Conservation (phyloP, 2,888 invertebrate genomes). For the Archips crataeganus region DNA sequence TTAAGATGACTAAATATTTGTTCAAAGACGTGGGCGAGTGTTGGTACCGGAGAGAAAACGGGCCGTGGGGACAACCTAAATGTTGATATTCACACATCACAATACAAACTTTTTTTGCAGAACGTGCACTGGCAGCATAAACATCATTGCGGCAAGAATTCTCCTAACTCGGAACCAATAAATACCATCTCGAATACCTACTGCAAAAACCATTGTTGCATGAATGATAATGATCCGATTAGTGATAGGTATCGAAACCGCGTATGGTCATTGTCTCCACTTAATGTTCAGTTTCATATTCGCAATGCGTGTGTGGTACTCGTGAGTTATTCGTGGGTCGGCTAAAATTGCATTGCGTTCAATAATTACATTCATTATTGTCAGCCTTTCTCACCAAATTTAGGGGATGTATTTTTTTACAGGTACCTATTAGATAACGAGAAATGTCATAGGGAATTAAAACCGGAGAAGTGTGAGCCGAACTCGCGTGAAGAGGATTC, state of each 20-base stretch:
- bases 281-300: constrained; percentile 10
- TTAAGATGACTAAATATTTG: constrained; percentile 78
- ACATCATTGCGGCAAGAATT: constrained; percentile 56
- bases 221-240: constrained; percentile 76
- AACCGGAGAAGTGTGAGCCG: too few species aligned
- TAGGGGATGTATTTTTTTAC: too few species aligned
- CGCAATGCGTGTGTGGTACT: constrained; percentile 2
- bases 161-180: constrained; percentile 61
- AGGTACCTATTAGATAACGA: too few species aligned
- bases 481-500: neutral
- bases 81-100: constrained; percentile 76
- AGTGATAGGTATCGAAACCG: constrained; percentile 54
- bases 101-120: constrained; percentile 77
- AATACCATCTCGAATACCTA: constrained; percentile 8
- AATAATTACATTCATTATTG: neutral
- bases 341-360: neutral
- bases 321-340: constrained; percentile 9
- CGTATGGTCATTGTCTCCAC: constrained; percentile 1
- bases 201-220: constrained; percentile 70
- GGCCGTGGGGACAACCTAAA: constrained; percentile 57
- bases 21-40: constrained; percentile 54
- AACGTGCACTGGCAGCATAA: constrained; percentile 66
- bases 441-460: too few species aligned
- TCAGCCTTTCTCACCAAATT: neutral
- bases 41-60: constrained; percentile 48